These are phyloP conservation scores for Amphilophus citrinellus DNA, from an alignment of 2,113 vertebrate species.

Conservation along the genomic window DNA sequence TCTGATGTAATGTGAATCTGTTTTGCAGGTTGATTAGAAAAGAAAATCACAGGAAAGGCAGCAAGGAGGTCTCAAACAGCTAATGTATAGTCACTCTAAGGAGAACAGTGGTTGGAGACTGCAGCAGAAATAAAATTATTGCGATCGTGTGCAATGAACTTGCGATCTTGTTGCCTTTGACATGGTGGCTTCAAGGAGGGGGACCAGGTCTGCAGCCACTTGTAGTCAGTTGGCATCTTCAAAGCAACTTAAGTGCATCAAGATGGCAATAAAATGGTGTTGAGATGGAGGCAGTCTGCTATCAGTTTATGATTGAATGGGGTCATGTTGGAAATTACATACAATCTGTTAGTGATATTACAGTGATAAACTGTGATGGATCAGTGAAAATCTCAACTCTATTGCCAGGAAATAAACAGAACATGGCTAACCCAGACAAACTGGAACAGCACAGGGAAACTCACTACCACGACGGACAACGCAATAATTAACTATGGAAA, in stretches of 20 bases:
- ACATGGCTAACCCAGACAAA: too few relatives aligned
- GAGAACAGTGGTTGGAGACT: not conserved
- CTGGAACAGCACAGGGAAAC: too few relatives aligned
- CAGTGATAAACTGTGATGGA: not conserved
- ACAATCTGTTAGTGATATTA: not conserved
- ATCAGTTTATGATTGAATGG: not conserved
- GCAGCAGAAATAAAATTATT: not conserved
- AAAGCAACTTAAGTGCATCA: not conserved
- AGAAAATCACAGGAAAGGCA: not conserved
- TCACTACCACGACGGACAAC: too few relatives aligned
- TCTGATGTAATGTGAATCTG: not conserved
- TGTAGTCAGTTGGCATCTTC: not conserved
- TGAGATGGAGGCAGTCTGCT: not conserved
- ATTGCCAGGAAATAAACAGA: too few relatives aligned
- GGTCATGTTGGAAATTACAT: not conserved
- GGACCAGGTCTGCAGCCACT: fast-evolving
- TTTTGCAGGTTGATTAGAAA: not conserved
- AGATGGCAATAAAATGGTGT: not conserved
- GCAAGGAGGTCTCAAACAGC: not conserved
- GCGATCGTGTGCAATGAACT: too few relatives aligned
- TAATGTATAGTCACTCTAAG: not conserved
- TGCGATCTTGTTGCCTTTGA: not conserved
- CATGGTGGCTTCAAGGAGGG: not conserved
- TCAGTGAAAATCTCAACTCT: not conserved
- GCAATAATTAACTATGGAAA: too few relatives aligned